Base-by-base conservation (phyloP, 2,797 vertebrate genomes). In the Mastacembelus armatus region DNA sequence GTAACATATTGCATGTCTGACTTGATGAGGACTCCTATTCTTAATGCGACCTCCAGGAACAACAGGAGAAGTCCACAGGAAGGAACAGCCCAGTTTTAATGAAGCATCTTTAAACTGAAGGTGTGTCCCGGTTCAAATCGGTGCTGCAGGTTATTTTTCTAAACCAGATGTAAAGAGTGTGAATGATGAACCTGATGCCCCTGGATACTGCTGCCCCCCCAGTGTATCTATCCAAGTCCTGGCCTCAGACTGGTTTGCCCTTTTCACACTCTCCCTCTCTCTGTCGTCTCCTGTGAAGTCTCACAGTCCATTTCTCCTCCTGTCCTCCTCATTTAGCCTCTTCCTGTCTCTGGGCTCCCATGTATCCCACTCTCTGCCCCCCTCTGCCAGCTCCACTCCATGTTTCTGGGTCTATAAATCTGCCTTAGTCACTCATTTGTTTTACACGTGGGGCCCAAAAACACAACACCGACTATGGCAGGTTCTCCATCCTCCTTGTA, bases 131-230 rank as follows among this genome's bases (percentile, higher is more conserved):
- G 45, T 21, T 45, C 10, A 21, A 30, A 38, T 72, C 19, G 0
- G 27, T 22, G 66, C 77, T 68, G 49, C 63, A 22, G 72, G 77
- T 55, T 72, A 56, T 68, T 40, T 80, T 71, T 70, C 51, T 39
- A 35, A 54, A 38, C 16, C 62, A 55, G 64, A 69, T 55, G 44
- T 69, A 69, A 72, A 77, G 60, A 12, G 68, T 56, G 65, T 61
- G 51, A 78, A 76, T 62, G 56, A 72, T 22, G 47, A 40, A 45
- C 73, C 50, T 64, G 38, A 58, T 74, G 58, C 64, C 68, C 26
- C 43, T 51, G 67, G 67, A 42, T 59, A 66, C 66, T 15, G 0
- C 36, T 0, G n/a, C 39, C 6, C 4, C 49, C 32, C 9, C 11
- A 2, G 48, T 40, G 3, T 62, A 42, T 44, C 45, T 32, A 33